These are phyloP conservation scores for Zoanthus solanderi DNA, from an alignment of 92 coral and sea anemone species.

Conservation along the genomic window DNA sequence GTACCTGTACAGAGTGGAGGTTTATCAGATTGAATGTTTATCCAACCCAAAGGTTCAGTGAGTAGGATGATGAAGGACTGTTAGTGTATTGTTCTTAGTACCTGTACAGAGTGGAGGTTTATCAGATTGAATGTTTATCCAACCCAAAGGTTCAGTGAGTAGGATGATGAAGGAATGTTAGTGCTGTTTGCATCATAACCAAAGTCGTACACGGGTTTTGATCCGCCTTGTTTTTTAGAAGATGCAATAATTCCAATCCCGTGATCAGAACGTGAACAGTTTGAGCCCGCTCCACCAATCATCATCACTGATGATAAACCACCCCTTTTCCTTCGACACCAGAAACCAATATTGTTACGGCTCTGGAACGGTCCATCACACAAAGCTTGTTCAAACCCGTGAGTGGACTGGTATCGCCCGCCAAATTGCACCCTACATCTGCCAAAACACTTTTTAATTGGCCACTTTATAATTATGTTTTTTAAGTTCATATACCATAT, in stretches of 20 bases:
- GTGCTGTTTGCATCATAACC: conserved; percentile 57
- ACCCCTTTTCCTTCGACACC: not conserved
- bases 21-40: too few species aligned
- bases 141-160: too few species aligned
- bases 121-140: too few species aligned
- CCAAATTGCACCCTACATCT: conserved; percentile 8
- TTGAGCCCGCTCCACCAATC: conserved; percentile 9
- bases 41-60: too few species aligned
- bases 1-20: too few species aligned
- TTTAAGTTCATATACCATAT: not conserved
- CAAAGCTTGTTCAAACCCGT: conserved; percentile 37
- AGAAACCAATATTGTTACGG: conserved; percentile 36
- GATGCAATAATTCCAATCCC: conserved; percentile 16
- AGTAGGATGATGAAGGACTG: too few species aligned
- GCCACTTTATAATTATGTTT: not conserved
- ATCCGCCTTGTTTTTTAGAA: not conserved
- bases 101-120: too few species aligned
- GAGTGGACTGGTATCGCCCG: conserved; percentile 24
- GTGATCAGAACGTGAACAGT: conserved; percentile 11
- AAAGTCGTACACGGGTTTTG: not conserved
- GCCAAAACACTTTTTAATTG: not conserved
- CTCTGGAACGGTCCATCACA: conserved; percentile 41
- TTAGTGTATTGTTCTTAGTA: too few species aligned
- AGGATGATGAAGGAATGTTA: too few species aligned
- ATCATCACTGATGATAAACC: conserved; percentile 32